Percentiles rank a stretch among this genome's conserved stretches.
These are phyloP conservation scores for Myrmecobius fasciatus DNA, from an alignment of 2,113 vertebrate genomes.

Conservation along the genomic window DNA sequence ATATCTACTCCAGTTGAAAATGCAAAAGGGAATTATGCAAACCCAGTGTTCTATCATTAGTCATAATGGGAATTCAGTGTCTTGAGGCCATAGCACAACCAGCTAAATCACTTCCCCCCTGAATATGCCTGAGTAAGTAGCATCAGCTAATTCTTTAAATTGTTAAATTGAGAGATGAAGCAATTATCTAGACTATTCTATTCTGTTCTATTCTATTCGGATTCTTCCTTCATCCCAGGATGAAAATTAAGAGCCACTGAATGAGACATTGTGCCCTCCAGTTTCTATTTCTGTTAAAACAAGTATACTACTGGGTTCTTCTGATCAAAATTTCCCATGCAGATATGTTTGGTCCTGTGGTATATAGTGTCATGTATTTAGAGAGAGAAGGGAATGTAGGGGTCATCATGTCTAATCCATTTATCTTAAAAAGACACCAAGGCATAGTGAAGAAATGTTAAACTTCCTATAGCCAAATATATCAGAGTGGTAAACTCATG, in stretches of 20 bases:
- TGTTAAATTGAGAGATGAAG: not conserved
- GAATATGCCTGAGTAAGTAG: not conserved
- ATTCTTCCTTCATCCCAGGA: not conserved
- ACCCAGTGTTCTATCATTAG: not conserved
- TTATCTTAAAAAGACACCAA: not conserved
- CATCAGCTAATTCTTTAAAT: not conserved
- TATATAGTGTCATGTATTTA: not conserved
- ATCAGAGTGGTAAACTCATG: not conserved
- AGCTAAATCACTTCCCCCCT: not conserved
- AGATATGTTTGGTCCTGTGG: not conserved
- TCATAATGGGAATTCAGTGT: not conserved
- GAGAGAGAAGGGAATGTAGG: not conserved
- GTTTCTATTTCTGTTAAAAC: not conserved
- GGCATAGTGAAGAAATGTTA: not conserved
- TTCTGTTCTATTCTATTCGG: not conserved
- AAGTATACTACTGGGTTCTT: not conserved
- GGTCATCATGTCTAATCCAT: not conserved
- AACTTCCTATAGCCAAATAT: not conserved
- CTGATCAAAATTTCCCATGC: not conserved
- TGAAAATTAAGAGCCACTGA: not conserved
- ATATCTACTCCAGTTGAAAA: not conserved
- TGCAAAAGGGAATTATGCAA: not conserved
- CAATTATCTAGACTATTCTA: not conserved
- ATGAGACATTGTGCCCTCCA: not conserved
- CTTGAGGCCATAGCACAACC: slow-evolving; percentile 4